phyloP scores from a whole-genome alignment of 2,888 invertebrate genomes.

The Drymonia ruficornis region DNA sequence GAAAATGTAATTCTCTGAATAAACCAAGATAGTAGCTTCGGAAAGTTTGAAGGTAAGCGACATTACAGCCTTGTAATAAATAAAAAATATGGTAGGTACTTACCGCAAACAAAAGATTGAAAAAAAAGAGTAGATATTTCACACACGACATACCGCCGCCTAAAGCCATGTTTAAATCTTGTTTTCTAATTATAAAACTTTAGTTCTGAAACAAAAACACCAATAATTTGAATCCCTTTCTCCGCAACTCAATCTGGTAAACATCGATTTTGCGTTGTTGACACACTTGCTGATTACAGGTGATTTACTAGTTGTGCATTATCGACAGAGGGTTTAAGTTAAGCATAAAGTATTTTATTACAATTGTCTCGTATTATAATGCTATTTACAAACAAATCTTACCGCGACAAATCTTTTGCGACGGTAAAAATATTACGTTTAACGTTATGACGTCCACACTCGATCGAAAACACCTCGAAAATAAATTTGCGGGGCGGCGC shows the following conservation, averaged over 20 bases:
- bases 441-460: background rate
- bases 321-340: background rate
- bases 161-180: conserved; percentile 86
- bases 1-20: no score
- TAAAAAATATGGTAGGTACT: conserved; percentile 67
- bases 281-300: conserved; percentile 18
- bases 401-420: conserved; percentile 43
- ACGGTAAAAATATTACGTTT: background rate
- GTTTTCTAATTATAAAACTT: conserved; percentile 55
- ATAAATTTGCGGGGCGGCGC: no score
- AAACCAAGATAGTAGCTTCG: background rate
- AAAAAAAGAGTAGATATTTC: conserved; percentile 94
- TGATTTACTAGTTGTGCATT: conserved; percentile 12
- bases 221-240: conserved; percentile 44
- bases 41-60: conserved; percentile 28
- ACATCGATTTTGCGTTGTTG: conserved; percentile 66
- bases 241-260: conserved; percentile 41
- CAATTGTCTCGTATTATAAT: background rate
- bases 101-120: conserved; percentile 95
- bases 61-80: conserved; percentile 26
- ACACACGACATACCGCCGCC: conserved; percentile 94
- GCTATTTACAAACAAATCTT: conserved; percentile 29
- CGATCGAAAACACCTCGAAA: no score
- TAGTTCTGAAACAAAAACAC: conserved; percentile 71
- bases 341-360: background rate